phyloP scores from a whole-genome alignment of 2,797 vertebrate genomes.

The Myotis planiceps region DNA sequence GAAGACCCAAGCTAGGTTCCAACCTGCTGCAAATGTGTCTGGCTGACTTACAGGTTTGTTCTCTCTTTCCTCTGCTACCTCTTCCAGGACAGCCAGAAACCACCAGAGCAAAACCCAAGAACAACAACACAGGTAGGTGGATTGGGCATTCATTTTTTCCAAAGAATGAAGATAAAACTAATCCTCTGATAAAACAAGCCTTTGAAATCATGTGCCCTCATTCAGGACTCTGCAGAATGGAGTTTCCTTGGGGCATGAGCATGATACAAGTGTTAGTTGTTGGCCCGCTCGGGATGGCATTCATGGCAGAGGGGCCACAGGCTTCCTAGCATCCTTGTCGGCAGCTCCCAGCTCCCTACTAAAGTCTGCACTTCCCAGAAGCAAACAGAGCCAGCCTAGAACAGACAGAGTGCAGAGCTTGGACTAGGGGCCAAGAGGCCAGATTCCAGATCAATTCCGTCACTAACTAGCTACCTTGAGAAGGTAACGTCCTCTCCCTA shows the following conservation, averaged over 20 bases:
- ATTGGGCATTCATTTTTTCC: background rate
- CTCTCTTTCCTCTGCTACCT: background rate
- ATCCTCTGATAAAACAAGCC: constrained; percentile 52
- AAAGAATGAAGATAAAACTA: constrained; percentile 45
- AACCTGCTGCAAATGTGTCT: background rate
- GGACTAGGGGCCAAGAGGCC: background rate
- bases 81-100: constrained; percentile 22
- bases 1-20: constrained; percentile 46
- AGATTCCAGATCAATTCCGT: background rate
- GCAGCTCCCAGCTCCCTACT: background rate
- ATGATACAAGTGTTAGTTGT: background rate
- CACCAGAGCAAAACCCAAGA: background rate
- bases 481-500: background rate
- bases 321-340: background rate
- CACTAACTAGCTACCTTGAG: background rate
- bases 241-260: background rate
- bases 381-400: background rate
- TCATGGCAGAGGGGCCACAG: background rate
- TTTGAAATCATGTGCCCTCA: constrained; percentile 47
- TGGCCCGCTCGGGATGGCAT: background rate
- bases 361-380: background rate
- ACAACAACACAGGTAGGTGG: background rate
- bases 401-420: background rate
- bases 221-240: background rate
- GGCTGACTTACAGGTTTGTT: background rate